Base-by-base conservation (phyloP, 2,113 vertebrate species). In the Gasterosteus aculeatus region DNA sequence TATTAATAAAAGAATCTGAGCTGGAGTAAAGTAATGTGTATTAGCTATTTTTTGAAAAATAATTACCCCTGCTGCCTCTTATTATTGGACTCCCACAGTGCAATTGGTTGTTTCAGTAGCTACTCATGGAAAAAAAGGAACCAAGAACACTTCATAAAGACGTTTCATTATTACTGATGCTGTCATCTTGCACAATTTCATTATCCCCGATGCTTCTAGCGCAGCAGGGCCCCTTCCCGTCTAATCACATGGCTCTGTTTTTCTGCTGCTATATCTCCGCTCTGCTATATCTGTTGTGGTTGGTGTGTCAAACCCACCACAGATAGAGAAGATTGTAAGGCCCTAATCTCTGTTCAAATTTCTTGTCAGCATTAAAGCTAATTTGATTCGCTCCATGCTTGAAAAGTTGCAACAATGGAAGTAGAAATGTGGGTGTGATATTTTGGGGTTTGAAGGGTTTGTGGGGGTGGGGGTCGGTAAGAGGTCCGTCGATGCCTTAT, bases 351-450 rank as follows among this genome's bases (percentile, higher is more conserved):
- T 10, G 5, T 81, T 61, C 19, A 67, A 65, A 16, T 72, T 62
- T 42, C 4, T 59, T 79, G 72, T 83, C 85, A 86, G 62, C 58
- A 61, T 82, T 58, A 74, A 72, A 65, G 33, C 54, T 78, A 75
- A 82, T 88, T 75, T 9, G 38, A 73, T 84, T 74, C 69, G 65
- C 61, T 73, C 46, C 58, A 12, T 56, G 56, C 66, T 57, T 71
- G 42, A 77, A 77, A 86, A 84, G 31, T 46, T 82, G 74, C 57
- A 63, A 6, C 68, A 26, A 61, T 61, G 22, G 22, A 74, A 68
- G 71, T 22, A 69, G 60, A 81, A 87, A 69, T 70, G n/a, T 18
- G 9, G 5, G 15, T 22, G n/a, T 29, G 51, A 49, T 78, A 11
- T 69, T 72, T 26, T 41, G 8, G 6, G 63, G 60, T 31, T 56